Evolutionary conservation across 2,888 invertebrate species (phyloP), one percentile per base, ranked within the genome.

Genomic region (Nysson spinosus): DNA sequence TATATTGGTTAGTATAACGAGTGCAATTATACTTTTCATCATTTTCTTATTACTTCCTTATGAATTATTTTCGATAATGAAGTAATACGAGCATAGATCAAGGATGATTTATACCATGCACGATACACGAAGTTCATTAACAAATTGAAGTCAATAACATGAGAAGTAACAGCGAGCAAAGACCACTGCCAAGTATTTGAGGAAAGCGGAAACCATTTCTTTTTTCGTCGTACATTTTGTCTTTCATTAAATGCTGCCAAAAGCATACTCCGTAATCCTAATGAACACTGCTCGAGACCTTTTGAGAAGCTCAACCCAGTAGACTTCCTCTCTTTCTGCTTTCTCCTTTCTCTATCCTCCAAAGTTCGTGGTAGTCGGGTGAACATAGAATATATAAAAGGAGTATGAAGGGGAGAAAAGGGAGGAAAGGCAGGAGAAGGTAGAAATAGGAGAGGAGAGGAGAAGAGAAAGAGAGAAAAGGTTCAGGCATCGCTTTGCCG

Each of bases 401-500:
- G 35, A 24, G 52, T 35, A 46, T 35, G 56, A 39, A 34, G 28
- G 11, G 39, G 19, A 22, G 20, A 44, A 19, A 35, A 19, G n/a
- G 16, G 42, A 44, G 37, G 37, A 64, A 54, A 61, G 42, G 64
- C 55, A 44, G n/a, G 34, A 32, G 46, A 19, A 44, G 30, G 11
- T 32, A 14, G 7, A 28, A 39, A 60, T 65, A 72, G 16, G 49
- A 61, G 61, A 69, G 62, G 62, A 69, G 68, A 58, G 68, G 65
- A 64, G 67, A 67, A 72, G 65, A 52, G 72, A 75, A 74, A 72
- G 69, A 74, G 75, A 74, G 74, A 73, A 79, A n/a, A 79, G 82
- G 84, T 83, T 83, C 79, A 81, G 81, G 82, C n/a, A n/a, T 85
- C 83, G 84, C 84, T 84, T 85, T 84, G 79, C 80, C 83, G 79